These are phyloP conservation scores for Euwallacea similis DNA, from an alignment of 1,140 invertebrate species.

Conservation along the genomic window DNA sequence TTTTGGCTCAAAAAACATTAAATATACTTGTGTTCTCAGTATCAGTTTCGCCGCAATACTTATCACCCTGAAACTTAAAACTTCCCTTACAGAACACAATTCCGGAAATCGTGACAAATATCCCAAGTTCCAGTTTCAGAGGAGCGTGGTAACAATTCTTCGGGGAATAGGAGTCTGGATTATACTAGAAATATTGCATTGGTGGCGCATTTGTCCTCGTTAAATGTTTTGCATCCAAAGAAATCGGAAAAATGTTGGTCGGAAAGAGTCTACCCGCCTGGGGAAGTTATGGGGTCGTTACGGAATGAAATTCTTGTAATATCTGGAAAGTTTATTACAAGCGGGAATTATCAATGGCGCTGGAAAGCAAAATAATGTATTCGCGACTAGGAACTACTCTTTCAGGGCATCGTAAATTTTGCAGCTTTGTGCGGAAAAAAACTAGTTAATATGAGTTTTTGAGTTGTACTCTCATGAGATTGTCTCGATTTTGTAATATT, in stretches of 20 bases:
- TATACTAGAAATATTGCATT: constrained; percentile 32
- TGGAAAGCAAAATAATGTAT: no score
- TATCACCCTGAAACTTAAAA: constrained; percentile 28
- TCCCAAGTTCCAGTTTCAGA: constrained; percentile 25
- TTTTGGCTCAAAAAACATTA: background rate
- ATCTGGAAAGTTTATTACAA: no score
- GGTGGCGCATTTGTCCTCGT: constrained; percentile 16
- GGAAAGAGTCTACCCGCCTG: no score
- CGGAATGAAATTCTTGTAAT: no score
- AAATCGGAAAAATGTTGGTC: constrained; percentile 4
- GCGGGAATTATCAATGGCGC: no score
- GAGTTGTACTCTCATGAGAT: no score
- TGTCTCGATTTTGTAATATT: no score
- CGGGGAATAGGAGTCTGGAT: constrained; percentile 22
- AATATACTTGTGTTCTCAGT: background rate
- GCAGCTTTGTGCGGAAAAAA: no score
- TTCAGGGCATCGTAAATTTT: background rate
- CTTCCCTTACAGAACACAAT: constrained; percentile 28
- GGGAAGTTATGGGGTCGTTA: no score
- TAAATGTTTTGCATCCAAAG: constrained; percentile 18
- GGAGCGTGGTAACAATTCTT: constrained; percentile 30
- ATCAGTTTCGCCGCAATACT: constrained; percentile 10
- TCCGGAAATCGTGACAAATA: constrained; percentile 38
- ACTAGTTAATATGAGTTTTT: no score
- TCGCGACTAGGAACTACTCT: no score